phyloP scores from a whole-genome alignment of 2,888 invertebrate species.

The Congeria kusceri region DNA sequence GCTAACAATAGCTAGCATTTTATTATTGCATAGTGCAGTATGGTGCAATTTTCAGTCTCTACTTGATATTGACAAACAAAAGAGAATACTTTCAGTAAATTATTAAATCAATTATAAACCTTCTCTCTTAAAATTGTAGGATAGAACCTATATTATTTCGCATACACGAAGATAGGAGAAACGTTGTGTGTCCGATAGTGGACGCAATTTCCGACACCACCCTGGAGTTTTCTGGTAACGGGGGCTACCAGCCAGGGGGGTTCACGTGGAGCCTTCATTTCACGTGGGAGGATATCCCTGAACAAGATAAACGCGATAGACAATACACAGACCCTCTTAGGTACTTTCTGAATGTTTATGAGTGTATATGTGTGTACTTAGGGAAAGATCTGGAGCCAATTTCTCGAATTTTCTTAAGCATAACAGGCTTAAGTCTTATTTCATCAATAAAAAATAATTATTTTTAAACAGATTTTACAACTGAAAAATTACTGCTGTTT shows the following conservation, averaged over 20 bases:
- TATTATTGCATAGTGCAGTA: too few species aligned
- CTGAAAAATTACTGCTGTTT: too few species aligned
- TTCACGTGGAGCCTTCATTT: slow-evolving; percentile 91
- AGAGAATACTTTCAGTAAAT: too few species aligned
- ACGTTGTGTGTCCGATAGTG: slow-evolving; percentile 96
- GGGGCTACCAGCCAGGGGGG: slow-evolving; percentile 82
- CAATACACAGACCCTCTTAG: slow-evolving; percentile 79
- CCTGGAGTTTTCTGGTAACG: slow-evolving; percentile 85
- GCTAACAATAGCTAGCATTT: too few species aligned
- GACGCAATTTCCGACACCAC: slow-evolving; percentile 94
- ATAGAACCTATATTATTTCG: slow-evolving; percentile 94
- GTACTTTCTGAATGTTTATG: slow-evolving; percentile 49
- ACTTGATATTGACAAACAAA: too few species aligned
- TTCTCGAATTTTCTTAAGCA: not conserved
- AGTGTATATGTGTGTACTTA: not conserved
- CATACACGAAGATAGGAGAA: slow-evolving; percentile 91
- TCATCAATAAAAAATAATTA: too few species aligned
- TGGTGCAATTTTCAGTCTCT: too few species aligned
- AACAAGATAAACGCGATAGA: slow-evolving; percentile 64
- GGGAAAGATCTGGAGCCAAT: not conserved
- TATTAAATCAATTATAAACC: too few species aligned
- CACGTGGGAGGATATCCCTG: slow-evolving; percentile 89
- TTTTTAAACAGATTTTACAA: too few species aligned
- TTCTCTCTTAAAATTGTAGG: slow-evolving; percentile 83
- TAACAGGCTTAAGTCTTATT: too few species aligned